A percentile compares a stretch with the other conserved stretches of the same genome.
These are phyloP conservation scores for Paralichthys olivaceus DNA, from an alignment of 2,113 vertebrate species.

Conservation along the genomic window DNA sequence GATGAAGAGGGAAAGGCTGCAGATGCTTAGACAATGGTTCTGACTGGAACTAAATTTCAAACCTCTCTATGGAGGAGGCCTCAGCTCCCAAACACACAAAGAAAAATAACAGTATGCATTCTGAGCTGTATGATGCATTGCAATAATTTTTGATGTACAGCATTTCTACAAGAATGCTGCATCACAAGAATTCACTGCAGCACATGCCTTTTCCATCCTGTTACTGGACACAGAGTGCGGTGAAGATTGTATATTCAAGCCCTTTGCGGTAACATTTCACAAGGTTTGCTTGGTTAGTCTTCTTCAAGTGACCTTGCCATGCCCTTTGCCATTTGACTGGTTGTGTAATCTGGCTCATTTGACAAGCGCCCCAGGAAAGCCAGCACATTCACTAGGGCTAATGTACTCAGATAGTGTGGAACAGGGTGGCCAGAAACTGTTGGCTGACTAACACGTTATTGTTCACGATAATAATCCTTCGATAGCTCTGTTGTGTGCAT, in stretches of 20 bases:
- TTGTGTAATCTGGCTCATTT: conserved; percentile 7
- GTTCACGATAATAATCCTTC: neutral
- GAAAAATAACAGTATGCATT: conserved; percentile 1
- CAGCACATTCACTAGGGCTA: conserved; percentile 39
- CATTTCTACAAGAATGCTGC: conserved; percentile 1
- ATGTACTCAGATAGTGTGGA: conserved; percentile 30
- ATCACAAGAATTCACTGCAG: neutral
- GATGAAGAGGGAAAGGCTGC: conserved; percentile 39
- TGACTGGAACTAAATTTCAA: conserved; percentile 29
- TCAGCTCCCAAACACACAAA: conserved; percentile 20
- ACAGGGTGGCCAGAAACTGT: conserved; percentile 15
- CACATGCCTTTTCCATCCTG: neutral
- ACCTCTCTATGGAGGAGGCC: conserved; percentile 9
- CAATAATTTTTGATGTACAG: neutral
- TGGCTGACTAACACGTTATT: conserved; percentile 12
- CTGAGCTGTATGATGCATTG: neutral
- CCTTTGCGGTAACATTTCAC: neutral
- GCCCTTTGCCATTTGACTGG: conserved; percentile 20
- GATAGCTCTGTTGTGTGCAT: neutral
- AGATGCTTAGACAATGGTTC: conserved; percentile 45
- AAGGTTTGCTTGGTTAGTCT: neutral
- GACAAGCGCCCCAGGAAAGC: conserved; percentile 42
- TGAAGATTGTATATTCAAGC: neutral
- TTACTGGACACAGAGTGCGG: neutral
- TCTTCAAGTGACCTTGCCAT: conserved; percentile 14